Evolutionary conservation across 2,113 vertebrate genomes (phyloP), one percentile per base, ranked within the genome.

Genomic region (Condylura cristata): DNA sequence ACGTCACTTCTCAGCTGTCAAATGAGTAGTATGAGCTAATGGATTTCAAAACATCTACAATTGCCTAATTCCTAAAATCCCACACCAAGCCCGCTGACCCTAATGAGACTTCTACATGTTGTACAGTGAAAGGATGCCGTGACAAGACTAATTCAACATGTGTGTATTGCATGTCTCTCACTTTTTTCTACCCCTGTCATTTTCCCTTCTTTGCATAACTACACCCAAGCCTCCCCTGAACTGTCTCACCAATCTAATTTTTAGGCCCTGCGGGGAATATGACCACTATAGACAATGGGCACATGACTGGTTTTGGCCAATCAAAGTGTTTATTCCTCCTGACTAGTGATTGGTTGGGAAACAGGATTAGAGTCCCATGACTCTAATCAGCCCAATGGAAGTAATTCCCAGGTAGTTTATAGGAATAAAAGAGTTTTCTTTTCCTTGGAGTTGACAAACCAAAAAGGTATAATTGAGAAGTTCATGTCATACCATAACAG

Each of bases 1-100:
- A 39, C 66, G 85, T 87, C 8, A 53, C 11, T 66, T 58, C 71
- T 86, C 56, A 51, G 24, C 58, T 84, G 41, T 37, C 34, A 68
- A 68, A n/a, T 37, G 63, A 60, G 34, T 26, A 53, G 48, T 81
- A 61, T 37, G 78, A 83, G 58, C 51, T 92, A 68, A 74, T 1
- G n/a, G 8, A 39, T 92, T 96, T 92, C 94, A 79, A 95, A 96
- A 95, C 9, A 17, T 17, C 46, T 48, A 56, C 32, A 26, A 3
- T 95, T 97, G 68, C 81, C 63, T 87, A 51, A 94, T 80, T 92
- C 81, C 60, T 76, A 60, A 95, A 92, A 93, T 88, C 48, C 92
- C 81, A 83, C 72, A 65, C 66, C 68, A 72, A 72, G 56, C 26
- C 93, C 24, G 34, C 48, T 90, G 81, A 85, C 32, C 81, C 81